Conservation (phyloP, 2,797 vertebrate species). For the Pogonophryne albipinna region DNA sequence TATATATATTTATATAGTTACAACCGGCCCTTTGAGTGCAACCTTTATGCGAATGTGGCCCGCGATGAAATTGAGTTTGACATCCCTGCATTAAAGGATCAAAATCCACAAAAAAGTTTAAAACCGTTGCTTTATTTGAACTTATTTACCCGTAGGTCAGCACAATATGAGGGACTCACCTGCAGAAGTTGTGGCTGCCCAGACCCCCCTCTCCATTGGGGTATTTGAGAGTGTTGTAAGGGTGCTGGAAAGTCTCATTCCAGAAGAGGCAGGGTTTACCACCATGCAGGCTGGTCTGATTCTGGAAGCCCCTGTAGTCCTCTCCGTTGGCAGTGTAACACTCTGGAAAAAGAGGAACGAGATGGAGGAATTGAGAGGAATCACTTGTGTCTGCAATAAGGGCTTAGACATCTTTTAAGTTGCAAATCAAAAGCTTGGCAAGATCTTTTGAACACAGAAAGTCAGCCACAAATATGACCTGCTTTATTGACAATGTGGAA, state of each 20-base stretch:
- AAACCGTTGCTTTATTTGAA: no score
- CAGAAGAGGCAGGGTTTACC: constrained; percentile 96
- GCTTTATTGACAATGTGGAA: constrained; percentile 57
- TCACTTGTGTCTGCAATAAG: constrained; percentile 17
- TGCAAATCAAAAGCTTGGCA: constrained; percentile 54
- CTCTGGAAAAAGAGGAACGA: constrained; percentile 81
- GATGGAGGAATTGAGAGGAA: constrained; percentile 9
- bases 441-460: constrained; percentile 46
- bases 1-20: no score
- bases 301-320: constrained; percentile 95
- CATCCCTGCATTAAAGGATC: background rate
- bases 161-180: constrained; percentile 77
- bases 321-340: constrained; percentile 96
- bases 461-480: constrained; percentile 46
- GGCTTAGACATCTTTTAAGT: constrained; percentile 17
- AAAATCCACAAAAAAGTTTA: no score
- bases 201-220: constrained; percentile 96
- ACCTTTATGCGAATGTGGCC: no score
- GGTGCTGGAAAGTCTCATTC: constrained; percentile 98
- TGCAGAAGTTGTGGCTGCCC: constrained; percentile 97
- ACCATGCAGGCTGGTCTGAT: constrained; percentile 90
- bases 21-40: no score
- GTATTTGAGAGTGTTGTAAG: constrained; percentile 96
- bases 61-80: no score
- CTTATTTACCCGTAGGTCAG: no score